Evolutionary conservation across 2,113 vertebrate species (phyloP), one percentile per base, ranked within the genome.

Genomic region (Tamias sibiricus): DNA sequence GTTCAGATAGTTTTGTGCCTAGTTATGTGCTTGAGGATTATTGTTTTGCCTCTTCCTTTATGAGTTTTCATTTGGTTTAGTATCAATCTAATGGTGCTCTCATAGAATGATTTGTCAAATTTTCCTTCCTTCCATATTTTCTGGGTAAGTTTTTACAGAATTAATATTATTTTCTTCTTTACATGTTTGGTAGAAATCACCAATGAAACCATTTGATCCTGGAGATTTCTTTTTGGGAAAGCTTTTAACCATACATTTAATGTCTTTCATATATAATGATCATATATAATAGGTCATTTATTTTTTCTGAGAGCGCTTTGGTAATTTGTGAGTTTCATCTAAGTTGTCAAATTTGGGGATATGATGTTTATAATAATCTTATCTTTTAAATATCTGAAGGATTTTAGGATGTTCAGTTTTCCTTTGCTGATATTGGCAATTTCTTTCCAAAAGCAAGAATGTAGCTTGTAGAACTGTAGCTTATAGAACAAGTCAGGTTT

Each of bases 1-100:
- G 68, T 68, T 97, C 37, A 83, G 28, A 77, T 77, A 82, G 22
- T 62, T 81, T 87, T 95, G 37, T 54, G 17, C 77, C n/a, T 91
- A 1, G 62, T 71, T 69, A 1, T 28, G 28, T 62, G 35, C 17
- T 49, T 49, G 37, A 79, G 35, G 24, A 47, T 83, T 77, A 84
- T 32, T 93, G 12, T 76, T 93, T 85, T 91, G 16, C 12, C 30
- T 2, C n/a, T 37, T 77, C 77, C 54, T 14, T 84, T 72, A 76
- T 32, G 82, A 79, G 4, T 77, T 87, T 91, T 92, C 26, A 37
- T 75, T 64, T 92, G 74, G n/a, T 68, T 85, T 49, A 24, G 14
- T 79, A 6, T 66, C 26, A 59, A 37, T 7, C 19, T 90, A 66
- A 40, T 90, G 52, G 37, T 90, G 7, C 4, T 83, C 16, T 95